Evolutionary conservation across 2,113 vertebrate genomes (phyloP).

Genomic region (Sciurus niger): DNA sequence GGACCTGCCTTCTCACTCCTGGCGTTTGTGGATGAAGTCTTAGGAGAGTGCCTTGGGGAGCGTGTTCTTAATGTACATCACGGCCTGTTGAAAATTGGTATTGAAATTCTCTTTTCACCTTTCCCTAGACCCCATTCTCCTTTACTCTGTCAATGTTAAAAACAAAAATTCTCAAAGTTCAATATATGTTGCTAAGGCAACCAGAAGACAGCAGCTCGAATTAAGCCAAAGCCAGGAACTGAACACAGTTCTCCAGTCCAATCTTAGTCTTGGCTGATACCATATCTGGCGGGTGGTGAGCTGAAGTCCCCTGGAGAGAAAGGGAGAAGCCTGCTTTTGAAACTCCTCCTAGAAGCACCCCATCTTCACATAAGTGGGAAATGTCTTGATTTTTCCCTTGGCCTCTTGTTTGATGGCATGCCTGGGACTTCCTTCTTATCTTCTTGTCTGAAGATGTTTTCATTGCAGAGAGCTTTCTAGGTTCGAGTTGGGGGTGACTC

Average conservation of each 20-base stretch:
- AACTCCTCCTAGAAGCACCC: neutral
- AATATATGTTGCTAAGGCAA: slow-evolving; percentile 77
- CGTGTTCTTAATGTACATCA: neutral
- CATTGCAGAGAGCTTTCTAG: neutral
- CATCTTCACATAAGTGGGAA: neutral
- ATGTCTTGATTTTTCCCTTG: slow-evolving; percentile 21
- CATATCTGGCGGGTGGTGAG: neutral
- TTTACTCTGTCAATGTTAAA: slow-evolving; percentile 60
- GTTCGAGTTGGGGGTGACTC: neutral
- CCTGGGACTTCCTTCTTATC: neutral
- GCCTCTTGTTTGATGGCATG: neutral
- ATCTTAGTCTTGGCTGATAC: slow-evolving; percentile 13
- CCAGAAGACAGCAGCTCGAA: slow-evolving; percentile 4
- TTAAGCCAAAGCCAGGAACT: slow-evolving; percentile 28
- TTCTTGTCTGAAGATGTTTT: slow-evolving; percentile 19
- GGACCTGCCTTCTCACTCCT: neutral
- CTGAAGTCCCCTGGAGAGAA: neutral
- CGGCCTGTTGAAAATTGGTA: neutral
- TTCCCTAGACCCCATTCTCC: slow-evolving; percentile 18
- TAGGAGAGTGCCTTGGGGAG: neutral
- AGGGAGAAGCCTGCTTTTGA: neutral
- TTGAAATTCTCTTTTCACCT: neutral
- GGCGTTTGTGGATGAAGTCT: neutral
- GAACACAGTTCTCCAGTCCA: neutral
- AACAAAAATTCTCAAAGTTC: slow-evolving; percentile 67